Evolutionary conservation across 2,797 vertebrate genomes (phyloP).

Genomic region (Sciurus vulgaris): DNA sequence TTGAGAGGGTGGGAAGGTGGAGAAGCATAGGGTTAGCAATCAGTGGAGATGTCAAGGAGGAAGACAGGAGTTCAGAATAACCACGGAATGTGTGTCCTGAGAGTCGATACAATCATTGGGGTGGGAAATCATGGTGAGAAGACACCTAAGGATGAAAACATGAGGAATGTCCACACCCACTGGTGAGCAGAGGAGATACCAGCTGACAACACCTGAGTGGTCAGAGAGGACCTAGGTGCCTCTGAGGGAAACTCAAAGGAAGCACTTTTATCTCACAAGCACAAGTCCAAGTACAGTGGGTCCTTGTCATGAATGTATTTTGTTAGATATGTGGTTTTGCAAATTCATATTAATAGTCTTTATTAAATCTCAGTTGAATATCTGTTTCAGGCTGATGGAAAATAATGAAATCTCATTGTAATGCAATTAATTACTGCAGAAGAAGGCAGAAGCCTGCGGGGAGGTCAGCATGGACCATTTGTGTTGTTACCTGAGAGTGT

Average conservation of each 20-base stretch:
- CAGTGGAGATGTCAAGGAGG: background rate
- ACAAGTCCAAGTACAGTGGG: background rate
- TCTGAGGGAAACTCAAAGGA: background rate
- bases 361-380: conserved; percentile 39
- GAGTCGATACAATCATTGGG: background rate
- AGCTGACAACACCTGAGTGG: background rate
- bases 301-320: background rate
- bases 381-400: background rate
- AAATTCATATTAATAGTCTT: conserved; percentile 1
- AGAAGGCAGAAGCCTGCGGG: background rate
- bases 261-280: background rate
- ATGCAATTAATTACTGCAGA: conserved; percentile 36
- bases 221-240: background rate
- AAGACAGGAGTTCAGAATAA: background rate
- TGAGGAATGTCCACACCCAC: too few species aligned
- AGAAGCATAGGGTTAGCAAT: background rate
- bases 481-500: background rate
- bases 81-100: background rate
- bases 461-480: conserved; percentile 16
- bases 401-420: conserved; percentile 7
- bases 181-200: background rate
- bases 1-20: too few species aligned
- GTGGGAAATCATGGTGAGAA: background rate
- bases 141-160: background rate
- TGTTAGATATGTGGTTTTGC: background rate